Base-by-base conservation (phyloP, 2,888 invertebrate species). In the Nomada goodeniana region DNA sequence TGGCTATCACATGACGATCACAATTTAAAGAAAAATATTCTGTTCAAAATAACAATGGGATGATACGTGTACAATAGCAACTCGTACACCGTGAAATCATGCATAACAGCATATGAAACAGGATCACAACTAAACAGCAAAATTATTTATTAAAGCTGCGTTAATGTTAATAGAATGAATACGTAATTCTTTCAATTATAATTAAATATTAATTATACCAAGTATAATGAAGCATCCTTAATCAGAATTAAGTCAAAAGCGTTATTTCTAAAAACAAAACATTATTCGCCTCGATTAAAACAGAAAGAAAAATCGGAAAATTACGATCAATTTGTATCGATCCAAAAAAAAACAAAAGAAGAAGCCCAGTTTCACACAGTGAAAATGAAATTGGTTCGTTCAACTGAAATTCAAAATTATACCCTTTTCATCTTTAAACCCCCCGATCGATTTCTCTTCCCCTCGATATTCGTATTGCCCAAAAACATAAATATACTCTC, bases 111-210 rank as follows among this genome's bases (percentile, higher is more conserved):
- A 20, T 61, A 50, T 42, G 53, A 65, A 20, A 13, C n/a, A 23
- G 1, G 18, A 42, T 63, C 13, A 26, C 2, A 60, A 75, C 4
- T 53, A 29, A 29, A 18, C 53, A 15, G 29, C 23, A 15, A 20
- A 47, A 50, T 50, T 20, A 36, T 44, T 57, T 42, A 23, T 65
- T 26, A 26, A 15, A 42, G 18, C 1, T 44, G 63, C 57, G 13
- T n/a, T 4, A 44, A 23, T 50, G 57, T 79, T 76, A 76, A 23
- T 64, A 64, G 44, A 69, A 69, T 64, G 53, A 76, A 61, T 78
- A 63, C 18, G 29, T 26, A 55, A 29, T 9, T 53, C 13, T 67
- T 59, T n/a, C 20, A 23, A 42, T 42, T 42, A 20, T 70, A 70
- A n/a, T 70, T 76, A 52, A 60, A 59, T 68, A 42, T 52, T 36